Conservation (phyloP, 1,140 invertebrate species). For the Holotrichia oblita region DNA sequence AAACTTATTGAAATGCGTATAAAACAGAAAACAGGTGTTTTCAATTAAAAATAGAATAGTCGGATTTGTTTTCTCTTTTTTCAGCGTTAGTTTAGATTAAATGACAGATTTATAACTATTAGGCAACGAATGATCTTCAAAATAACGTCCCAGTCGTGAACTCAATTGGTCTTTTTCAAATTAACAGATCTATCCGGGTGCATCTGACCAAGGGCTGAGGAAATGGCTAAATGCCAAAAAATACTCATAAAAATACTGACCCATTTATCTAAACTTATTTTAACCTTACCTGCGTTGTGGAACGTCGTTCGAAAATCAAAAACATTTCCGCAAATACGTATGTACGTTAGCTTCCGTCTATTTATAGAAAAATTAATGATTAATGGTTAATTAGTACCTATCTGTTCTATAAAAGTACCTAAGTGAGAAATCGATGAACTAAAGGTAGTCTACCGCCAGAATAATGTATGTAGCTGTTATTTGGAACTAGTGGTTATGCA, state of each 20-base stretch:
- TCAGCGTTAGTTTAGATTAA: slow-evolving; percentile 11
- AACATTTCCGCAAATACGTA: slow-evolving; percentile 22
- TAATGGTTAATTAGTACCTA: no score
- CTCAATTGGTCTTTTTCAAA: slow-evolving; percentile 4
- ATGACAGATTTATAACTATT: slow-evolving; percentile 17
- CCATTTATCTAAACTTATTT: slow-evolving; percentile 21
- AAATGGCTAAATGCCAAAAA: slow-evolving; percentile 11
- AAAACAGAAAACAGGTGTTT: slow-evolving; percentile 19
- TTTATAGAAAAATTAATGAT: no score
- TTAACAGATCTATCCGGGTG: background rate
- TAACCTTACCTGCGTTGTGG: slow-evolving; percentile 3
- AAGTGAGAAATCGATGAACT: no score
- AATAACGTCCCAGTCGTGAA: background rate
- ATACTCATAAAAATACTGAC: slow-evolving; percentile 22
- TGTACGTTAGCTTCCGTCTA: no score
- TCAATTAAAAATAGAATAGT: slow-evolving; percentile 22
- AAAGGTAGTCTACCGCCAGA: no score
- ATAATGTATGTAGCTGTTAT: no score
- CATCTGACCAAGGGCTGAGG: slow-evolving; percentile 15
- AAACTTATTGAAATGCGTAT: background rate
- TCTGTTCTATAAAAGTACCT: no score
- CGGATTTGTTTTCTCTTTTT: background rate
- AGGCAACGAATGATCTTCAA: slow-evolving; percentile 7
- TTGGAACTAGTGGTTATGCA: no score
- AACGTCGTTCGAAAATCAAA: background rate